phyloP scores from a whole-genome alignment of 37 sponge, comb jelly and placozoan species.

The Aphrocallistes beatrix region DNA sequence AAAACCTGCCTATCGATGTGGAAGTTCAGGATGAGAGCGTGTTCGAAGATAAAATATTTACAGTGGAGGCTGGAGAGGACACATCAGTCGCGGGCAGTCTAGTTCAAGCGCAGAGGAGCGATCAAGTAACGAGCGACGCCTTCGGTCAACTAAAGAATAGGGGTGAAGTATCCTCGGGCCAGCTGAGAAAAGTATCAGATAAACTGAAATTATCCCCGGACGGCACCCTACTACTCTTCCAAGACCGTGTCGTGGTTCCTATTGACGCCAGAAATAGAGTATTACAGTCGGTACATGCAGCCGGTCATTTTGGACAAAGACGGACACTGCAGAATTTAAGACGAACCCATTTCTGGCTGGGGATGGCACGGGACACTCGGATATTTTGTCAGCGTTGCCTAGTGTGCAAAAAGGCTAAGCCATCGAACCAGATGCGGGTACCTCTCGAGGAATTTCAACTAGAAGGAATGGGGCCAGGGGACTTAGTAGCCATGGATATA shows the following conservation, averaged over 20 bases:
- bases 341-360: not conserved
- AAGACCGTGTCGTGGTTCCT: not conserved
- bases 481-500: not conserved
- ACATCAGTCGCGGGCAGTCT: too few relatives aligned
- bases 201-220: not conserved
- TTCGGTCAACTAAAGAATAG: not conserved
- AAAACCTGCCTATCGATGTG: not conserved
- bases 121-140: not conserved
- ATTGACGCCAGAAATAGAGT: not conserved
- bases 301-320: not conserved
- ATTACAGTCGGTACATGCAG: not conserved
- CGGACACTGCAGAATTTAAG: not conserved
- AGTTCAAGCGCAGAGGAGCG: not conserved
- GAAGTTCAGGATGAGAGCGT: not conserved
- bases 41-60: not conserved
- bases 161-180: not conserved
- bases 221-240: not conserved
- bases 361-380: not conserved
- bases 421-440: not conserved
- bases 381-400: constrained; percentile 1
- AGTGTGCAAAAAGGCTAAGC: not conserved
- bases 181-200: not conserved
- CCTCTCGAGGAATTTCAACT: not conserved
- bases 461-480: not conserved
- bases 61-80: too few relatives aligned